These are phyloP conservation scores for Tylochromis polylepis DNA, from an alignment of 2,113 vertebrate genomes.

Conservation along the genomic window DNA sequence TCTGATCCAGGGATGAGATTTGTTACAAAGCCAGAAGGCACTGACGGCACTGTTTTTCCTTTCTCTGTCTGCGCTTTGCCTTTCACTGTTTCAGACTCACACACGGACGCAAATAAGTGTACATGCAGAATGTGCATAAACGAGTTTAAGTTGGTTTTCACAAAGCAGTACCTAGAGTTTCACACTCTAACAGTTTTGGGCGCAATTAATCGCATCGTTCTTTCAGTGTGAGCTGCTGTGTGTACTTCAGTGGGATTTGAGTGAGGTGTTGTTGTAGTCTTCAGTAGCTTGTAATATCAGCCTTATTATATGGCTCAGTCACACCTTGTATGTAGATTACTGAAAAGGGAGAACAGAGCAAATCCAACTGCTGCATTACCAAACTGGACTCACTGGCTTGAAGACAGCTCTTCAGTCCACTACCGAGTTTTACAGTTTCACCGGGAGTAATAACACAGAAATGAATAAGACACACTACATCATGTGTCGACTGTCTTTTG, in stretches of 20 bases:
- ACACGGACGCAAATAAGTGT: neutral
- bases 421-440: neutral
- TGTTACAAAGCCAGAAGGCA: neutral
- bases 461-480: neutral
- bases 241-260: neutral
- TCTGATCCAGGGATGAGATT: neutral
- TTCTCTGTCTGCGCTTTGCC: neutral
- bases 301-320: constrained; percentile 1
- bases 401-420: neutral
- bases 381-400: neutral
- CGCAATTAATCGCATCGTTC: constrained; percentile 3
- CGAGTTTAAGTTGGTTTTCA: constrained; percentile 33
- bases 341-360: neutral
- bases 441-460: neutral
- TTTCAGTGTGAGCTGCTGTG: neutral
- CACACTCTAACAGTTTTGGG: constrained; percentile 11
- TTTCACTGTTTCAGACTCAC: neutral
- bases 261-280: neutral
- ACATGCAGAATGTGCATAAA: neutral
- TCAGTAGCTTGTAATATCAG: constrained; percentile 1
- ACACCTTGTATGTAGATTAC: neutral
- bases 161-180: constrained; percentile 9
- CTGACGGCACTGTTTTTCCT: neutral
- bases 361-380: neutral
- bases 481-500: neutral